phyloP scores from a whole-genome alignment of 2,113 vertebrate genomes.

The Heterotilapia buettikoferi region DNA sequence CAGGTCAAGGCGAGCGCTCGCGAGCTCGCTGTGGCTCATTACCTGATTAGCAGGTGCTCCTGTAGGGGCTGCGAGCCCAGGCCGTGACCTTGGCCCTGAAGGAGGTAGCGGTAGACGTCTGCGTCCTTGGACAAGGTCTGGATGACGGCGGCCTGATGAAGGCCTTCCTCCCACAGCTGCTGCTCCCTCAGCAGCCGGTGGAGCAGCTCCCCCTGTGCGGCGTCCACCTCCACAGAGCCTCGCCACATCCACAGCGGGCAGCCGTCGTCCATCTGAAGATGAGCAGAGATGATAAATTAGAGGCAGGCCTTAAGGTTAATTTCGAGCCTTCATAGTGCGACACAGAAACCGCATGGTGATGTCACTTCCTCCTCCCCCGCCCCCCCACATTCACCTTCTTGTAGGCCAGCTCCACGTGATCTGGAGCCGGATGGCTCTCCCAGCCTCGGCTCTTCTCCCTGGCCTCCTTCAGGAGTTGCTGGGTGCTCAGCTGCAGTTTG shows the following conservation, averaged over 20 bases:
- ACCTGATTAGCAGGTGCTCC: slow-evolving; percentile 76
- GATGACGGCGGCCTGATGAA: slow-evolving; percentile 60
- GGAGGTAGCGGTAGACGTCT: slow-evolving; percentile 70
- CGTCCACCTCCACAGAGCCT: slow-evolving; percentile 69
- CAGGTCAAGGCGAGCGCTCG: neutral
- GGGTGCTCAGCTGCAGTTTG: slow-evolving; percentile 51
- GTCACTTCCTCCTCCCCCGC: neutral
- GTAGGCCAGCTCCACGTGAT: slow-evolving; percentile 65
- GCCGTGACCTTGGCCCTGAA: slow-evolving; percentile 43
- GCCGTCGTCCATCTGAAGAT: slow-evolving; percentile 63
- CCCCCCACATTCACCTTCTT: slow-evolving; percentile 65
- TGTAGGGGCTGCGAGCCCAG: slow-evolving; percentile 50
- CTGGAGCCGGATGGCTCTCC: slow-evolving; percentile 52
- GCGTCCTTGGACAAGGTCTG: slow-evolving; percentile 64
- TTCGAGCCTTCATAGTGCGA: accelerated
- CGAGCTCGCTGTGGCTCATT: neutral
- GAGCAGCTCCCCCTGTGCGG: slow-evolving; percentile 59
- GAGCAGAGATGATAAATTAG: neutral
- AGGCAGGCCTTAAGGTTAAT: neutral
- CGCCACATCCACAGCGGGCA: slow-evolving; percentile 71
- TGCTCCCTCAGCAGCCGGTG: slow-evolving; percentile 69
- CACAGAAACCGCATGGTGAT: neutral
- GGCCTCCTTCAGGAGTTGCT: slow-evolving; percentile 61
- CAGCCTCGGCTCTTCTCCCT: slow-evolving; percentile 64
- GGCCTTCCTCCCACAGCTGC: slow-evolving; percentile 59